These are phyloP conservation scores for Otis tarda DNA, from an alignment of 2,113 vertebrate species.

Conservation along the genomic window DNA sequence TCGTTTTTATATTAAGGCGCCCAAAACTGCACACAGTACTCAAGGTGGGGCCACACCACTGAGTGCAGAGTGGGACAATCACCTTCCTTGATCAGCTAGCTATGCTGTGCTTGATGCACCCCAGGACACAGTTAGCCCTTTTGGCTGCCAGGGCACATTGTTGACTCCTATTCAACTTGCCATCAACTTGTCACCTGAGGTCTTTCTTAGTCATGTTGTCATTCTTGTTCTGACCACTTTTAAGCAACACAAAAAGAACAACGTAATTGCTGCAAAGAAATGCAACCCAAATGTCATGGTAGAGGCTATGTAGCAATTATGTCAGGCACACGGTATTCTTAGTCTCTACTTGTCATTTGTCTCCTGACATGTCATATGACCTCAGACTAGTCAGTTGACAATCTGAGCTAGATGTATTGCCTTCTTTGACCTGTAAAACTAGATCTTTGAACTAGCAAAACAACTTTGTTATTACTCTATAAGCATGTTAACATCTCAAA, in stretches of 20 bases:
- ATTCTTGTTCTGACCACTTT: background rate
- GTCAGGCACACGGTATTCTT: background rate
- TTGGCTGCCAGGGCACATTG: too few relatives aligned
- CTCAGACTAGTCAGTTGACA: background rate
- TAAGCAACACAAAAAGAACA: constrained; percentile 4
- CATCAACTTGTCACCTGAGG: background rate
- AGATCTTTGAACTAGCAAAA: background rate
- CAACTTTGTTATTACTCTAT: background rate
- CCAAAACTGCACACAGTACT: too few relatives aligned
- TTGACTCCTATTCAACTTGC: constrained; percentile 1
- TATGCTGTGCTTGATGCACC: too few relatives aligned
- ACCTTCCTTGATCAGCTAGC: too few relatives aligned
- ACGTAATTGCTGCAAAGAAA: constrained; percentile 8
- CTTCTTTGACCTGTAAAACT: background rate
- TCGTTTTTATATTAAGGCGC: too few relatives aligned
- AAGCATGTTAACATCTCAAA: background rate
- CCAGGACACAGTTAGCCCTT: too few relatives aligned
- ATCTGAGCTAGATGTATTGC: background rate
- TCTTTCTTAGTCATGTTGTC: background rate
- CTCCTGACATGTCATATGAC: constrained; percentile 5
- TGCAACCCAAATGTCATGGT: constrained; percentile 16
- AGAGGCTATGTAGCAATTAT: background rate
- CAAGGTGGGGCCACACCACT: too few relatives aligned
- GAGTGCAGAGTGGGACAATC: too few relatives aligned
- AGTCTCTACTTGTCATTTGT: background rate